A percentile compares a stretch with the other conserved stretches of the same genome.
These are phyloP conservation scores for Zaprionus africanus DNA, from an alignment of 1,140 invertebrate species.

Conservation along the genomic window DNA sequence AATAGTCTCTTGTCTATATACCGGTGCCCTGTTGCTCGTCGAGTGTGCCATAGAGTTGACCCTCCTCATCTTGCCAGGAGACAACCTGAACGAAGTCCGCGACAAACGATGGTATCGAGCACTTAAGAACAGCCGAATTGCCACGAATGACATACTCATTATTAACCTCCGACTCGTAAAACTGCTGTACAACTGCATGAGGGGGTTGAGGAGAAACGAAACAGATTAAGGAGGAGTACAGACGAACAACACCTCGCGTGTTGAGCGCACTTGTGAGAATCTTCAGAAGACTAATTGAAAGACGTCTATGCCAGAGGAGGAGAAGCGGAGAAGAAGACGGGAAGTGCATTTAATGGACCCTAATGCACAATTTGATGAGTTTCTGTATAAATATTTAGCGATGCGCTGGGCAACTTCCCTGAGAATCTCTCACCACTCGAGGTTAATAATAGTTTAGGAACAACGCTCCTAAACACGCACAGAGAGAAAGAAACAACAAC, in stretches of 20 bases:
- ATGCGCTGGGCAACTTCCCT: constrained; percentile 48
- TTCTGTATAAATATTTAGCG: constrained; percentile 41
- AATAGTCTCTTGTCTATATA: constrained; percentile 31
- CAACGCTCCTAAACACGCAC: constrained; percentile 65
- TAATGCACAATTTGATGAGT: constrained; percentile 60
- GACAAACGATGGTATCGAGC: constrained; percentile 89
- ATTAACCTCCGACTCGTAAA: constrained; percentile 92
- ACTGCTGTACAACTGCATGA: constrained; percentile 89
- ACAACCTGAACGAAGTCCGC: constrained; percentile 89
- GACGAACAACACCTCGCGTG: constrained; percentile 57
- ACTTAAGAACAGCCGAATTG: constrained; percentile 89
- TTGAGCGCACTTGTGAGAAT: constrained; percentile 61
- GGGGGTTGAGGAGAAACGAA: constrained; percentile 6
- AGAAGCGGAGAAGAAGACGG: neutral
- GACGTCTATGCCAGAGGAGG: constrained; percentile 32
- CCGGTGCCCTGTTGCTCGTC: constrained; percentile 74
- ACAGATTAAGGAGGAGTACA: constrained; percentile 18
- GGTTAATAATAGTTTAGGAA: constrained; percentile 70
- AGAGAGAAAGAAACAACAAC: constrained; percentile 28
- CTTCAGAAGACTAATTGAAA: constrained; percentile 66
- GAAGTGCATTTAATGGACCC: constrained; percentile 58
- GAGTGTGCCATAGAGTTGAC: constrained; percentile 83
- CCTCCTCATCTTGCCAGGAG: constrained; percentile 88
- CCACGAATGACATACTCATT: constrained; percentile 89
- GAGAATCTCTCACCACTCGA: constrained; percentile 54